Conservation (phyloP, 2,888 invertebrate species). For the Spodoptera picta region DNA sequence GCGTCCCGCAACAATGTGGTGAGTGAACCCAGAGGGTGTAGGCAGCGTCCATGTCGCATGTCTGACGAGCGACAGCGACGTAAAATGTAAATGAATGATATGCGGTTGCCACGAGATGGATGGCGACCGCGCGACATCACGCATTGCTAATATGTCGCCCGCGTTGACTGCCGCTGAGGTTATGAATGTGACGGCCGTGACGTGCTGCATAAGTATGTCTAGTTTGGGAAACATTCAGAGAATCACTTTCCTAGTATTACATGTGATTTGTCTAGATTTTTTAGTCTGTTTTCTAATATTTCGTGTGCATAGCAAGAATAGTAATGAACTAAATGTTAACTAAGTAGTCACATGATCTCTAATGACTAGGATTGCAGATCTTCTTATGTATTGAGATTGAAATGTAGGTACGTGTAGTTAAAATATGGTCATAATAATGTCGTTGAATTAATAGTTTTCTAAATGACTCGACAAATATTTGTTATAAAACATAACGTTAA, state of each 20-base stretch:
- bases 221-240: slow-evolving; percentile 7
- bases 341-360: too few species aligned
- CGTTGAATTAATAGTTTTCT: too few species aligned
- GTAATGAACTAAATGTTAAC: not conserved
- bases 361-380: too few species aligned
- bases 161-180: not conserved
- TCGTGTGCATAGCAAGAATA: not conserved
- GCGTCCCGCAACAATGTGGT: slow-evolving; percentile 25
- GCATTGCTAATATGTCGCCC: slow-evolving; percentile 39
- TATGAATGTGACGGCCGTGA: slow-evolving; percentile 39
- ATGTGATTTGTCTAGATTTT: not conserved
- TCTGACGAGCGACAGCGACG: slow-evolving; percentile 18
- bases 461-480: too few species aligned
- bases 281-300: not conserved
- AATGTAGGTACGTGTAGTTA: too few species aligned
- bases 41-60: slow-evolving; percentile 14
- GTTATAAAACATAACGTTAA: too few species aligned
- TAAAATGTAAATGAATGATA: slow-evolving; percentile 55
- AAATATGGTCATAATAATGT: too few species aligned
- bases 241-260: not conserved
- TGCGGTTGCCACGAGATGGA: slow-evolving; percentile 40
- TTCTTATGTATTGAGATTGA: too few species aligned
- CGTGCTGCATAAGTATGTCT: slow-evolving; percentile 1
- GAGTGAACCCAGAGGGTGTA: slow-evolving; percentile 26
- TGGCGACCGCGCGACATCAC: slow-evolving; percentile 28